A percentile compares a stretch with the other conserved stretches of the same genome.
Evolutionary conservation across 2,113 vertebrate species (phyloP).

Genomic region (Miniopterus natalensis): DNA sequence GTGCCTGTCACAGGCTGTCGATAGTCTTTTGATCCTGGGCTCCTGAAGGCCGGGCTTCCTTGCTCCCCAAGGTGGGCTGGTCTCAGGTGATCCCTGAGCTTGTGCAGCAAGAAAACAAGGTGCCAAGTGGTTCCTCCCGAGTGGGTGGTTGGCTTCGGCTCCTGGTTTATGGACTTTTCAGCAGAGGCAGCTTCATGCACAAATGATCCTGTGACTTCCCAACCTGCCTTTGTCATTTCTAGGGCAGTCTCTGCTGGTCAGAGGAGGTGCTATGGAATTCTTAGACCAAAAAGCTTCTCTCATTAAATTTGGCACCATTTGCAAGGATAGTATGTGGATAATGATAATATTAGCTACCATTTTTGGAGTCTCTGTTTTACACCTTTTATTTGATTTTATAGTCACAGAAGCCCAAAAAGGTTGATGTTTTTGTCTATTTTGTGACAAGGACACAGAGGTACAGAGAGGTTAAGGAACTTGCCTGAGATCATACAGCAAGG

Average conservation of each 20-base stretch:
- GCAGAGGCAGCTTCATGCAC: conserved; percentile 85
- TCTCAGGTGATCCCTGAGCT: conserved; percentile 90
- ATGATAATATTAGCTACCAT: background rate
- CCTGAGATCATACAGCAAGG: background rate
- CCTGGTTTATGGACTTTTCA: conserved; percentile 87
- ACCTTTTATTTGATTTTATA: background rate
- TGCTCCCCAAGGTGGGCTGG: conserved; percentile 87
- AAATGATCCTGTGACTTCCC: conserved; percentile 30
- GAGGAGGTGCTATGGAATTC: background rate
- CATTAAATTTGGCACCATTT: too few species aligned
- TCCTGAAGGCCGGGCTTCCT: conserved; percentile 92
- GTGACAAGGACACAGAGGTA: background rate
- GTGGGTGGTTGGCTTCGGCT: conserved; percentile 90
- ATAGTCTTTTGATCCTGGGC: conserved; percentile 92
- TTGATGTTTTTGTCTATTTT: background rate
- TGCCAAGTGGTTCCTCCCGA: conserved; percentile 87
- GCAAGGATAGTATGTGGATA: rapidly evolving
- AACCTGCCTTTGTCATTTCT: background rate
- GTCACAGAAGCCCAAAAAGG: background rate
- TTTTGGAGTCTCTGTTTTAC: background rate
- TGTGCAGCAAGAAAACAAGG: conserved; percentile 86
- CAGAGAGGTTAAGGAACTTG: background rate
- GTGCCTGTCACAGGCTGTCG: conserved; percentile 92
- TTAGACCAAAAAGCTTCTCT: background rate
- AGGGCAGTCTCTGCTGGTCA: background rate